Percentiles rank a stretch among this genome's conserved stretches.
These are phyloP conservation scores for Thera britannica DNA, from an alignment of 2,888 invertebrate species.

Conservation along the genomic window DNA sequence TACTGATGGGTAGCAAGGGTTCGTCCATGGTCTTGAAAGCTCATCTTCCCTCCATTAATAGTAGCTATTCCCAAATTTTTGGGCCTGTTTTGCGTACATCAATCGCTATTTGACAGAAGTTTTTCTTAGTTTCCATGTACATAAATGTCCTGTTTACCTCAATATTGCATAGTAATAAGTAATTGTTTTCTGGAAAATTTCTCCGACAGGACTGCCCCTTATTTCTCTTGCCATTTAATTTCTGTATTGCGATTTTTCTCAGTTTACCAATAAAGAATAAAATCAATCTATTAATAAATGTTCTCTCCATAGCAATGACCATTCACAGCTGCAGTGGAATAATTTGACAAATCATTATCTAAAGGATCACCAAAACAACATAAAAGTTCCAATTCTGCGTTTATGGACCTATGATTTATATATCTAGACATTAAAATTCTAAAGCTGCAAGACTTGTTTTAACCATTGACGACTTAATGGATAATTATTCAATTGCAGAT, in stretches of 20 bases:
- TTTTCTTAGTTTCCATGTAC: slow-evolving; percentile 10
- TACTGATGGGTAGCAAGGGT: slow-evolving; percentile 3
- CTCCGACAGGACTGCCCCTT: slow-evolving; percentile 74
- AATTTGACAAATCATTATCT: slow-evolving; percentile 66
- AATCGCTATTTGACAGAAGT: slow-evolving; percentile 16
- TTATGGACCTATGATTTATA: slow-evolving; percentile 70
- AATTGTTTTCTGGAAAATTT: slow-evolving; percentile 77
- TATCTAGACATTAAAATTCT: slow-evolving; percentile 60
- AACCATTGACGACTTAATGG: slow-evolving; percentile 82
- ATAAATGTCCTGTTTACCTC: slow-evolving; percentile 35
- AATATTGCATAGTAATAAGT: slow-evolving; percentile 33
- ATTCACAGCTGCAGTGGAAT: slow-evolving; percentile 84
- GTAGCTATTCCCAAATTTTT: slow-evolving; percentile 7
- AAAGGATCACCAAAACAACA: slow-evolving; percentile 74
- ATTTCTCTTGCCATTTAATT: slow-evolving; percentile 77
- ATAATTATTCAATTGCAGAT: slow-evolving; percentile 83
- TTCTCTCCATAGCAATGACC: slow-evolving; percentile 76
- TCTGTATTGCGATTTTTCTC: slow-evolving; percentile 51
- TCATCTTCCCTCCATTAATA: slow-evolving; percentile 9
- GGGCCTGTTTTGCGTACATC: slow-evolving; percentile 18
- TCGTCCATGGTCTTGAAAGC: neutral
- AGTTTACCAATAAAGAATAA: slow-evolving; percentile 49
- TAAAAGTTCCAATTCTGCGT: slow-evolving; percentile 59
- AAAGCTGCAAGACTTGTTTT: slow-evolving; percentile 84
- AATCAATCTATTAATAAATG: slow-evolving; percentile 63